These are phyloP conservation scores for Antheraea yamamai DNA, from an alignment of 2,888 invertebrate genomes.

Conservation along the genomic window DNA sequence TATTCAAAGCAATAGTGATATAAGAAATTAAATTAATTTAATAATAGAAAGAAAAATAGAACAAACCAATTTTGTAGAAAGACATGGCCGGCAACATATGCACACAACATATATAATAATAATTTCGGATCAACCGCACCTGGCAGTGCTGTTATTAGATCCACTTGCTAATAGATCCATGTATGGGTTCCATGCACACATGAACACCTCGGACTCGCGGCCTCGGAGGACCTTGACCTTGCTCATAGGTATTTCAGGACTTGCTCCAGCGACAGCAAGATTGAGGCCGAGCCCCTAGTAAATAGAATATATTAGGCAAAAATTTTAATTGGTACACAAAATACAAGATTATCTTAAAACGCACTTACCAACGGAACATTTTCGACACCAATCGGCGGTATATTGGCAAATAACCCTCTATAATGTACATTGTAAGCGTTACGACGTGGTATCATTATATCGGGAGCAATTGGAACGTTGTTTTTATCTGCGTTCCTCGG, in stretches of 20 bases:
- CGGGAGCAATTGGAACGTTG: background rate
- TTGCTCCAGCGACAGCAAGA: background rate
- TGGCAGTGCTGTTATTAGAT: constrained; percentile 98
- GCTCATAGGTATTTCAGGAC: constrained; percentile 93
- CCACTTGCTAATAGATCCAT: constrained; percentile 98
- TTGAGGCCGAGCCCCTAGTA: background rate
- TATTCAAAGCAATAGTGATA: constrained; percentile 3
- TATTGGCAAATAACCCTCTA: background rate
- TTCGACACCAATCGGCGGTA: background rate
- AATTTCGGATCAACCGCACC: constrained; percentile 61
- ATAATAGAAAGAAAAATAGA: constrained; percentile 7
- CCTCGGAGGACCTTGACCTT: constrained; percentile 97
- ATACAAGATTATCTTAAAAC: background rate
- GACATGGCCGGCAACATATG: background rate
- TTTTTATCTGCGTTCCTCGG: background rate
- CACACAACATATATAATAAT: constrained; percentile 15
- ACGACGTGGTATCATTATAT: background rate
- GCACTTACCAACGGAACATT: background rate
- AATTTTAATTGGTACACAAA: background rate
- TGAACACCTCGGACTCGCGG: constrained; percentile 99
- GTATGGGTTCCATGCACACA: constrained; percentile 99
- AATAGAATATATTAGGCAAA: background rate
- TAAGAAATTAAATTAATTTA: constrained; percentile 8
- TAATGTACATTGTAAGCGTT: background rate
- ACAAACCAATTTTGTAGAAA: constrained; percentile 10